Evolutionary conservation across 92 coral and sea anemone genomes (phyloP).

Genomic region (Palythoa caribaeorum): DNA sequence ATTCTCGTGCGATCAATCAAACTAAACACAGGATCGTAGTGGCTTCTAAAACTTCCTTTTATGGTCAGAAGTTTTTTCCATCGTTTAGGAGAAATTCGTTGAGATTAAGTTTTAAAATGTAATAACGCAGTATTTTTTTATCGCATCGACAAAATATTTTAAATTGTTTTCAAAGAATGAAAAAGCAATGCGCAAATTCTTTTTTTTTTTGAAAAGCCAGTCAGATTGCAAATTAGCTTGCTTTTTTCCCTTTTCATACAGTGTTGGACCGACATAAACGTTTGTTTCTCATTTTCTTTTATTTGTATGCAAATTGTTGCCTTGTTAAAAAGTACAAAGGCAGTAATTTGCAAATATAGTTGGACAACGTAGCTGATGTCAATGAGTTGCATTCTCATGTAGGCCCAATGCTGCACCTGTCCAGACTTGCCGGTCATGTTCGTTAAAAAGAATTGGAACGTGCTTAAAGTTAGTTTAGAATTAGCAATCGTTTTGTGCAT

Average conservation of each 20-base stretch:
- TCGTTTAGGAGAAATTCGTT: not conserved
- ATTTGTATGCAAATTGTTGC: conserved; percentile 39
- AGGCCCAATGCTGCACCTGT: not conserved
- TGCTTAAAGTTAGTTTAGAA: not conserved
- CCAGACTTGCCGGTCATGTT: not conserved
- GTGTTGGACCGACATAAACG: not conserved
- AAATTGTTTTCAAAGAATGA: not conserved
- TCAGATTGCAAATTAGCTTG: not conserved
- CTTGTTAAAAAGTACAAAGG: conserved; percentile 38
- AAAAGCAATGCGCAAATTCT: not conserved
- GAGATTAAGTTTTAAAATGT: not conserved
- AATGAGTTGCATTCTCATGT: not conserved
- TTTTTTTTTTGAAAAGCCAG: not conserved
- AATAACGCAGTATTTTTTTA: conserved; percentile 7
- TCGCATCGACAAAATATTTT: conserved; percentile 1
- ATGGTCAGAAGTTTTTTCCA: not conserved
- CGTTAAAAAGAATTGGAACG: conserved; percentile 5
- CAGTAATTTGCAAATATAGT: conserved; percentile 39
- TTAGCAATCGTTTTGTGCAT: not conserved
- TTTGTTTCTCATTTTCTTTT: not conserved
- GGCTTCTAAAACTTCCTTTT: conserved; percentile 9
- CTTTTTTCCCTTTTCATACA: not conserved
- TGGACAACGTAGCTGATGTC: not conserved
- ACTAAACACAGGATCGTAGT: not conserved
- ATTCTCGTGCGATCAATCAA: not conserved